These are phyloP conservation scores for Lumbricus terrestris DNA, from an alignment of 2,888 invertebrate species.

Conservation along the genomic window DNA sequence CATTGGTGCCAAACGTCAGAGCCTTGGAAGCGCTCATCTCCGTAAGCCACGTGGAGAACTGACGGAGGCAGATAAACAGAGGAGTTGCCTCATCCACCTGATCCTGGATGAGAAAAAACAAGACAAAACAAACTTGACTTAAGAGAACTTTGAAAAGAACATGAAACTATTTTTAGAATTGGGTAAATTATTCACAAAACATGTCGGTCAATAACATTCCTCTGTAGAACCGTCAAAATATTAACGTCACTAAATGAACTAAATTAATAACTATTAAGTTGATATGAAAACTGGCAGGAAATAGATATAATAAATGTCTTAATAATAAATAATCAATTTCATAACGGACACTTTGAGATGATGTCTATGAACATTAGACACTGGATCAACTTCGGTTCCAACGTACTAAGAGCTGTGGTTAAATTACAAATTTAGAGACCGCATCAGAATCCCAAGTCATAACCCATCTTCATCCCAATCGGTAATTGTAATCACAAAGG, in stretches of 20 bases:
- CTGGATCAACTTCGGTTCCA: neutral
- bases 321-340: neutral
- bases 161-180: neutral
- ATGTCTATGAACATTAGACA: neutral
- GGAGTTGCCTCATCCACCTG: constrained; percentile 56
- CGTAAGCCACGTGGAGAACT: constrained; percentile 66
- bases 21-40: constrained; percentile 42
- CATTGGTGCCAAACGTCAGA: constrained; percentile 12
- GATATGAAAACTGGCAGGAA: neutral
- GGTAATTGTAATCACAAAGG: neutral
- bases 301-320: neutral
- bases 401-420: too few species aligned
- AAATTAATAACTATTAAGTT: neutral
- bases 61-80: constrained; percentile 51
- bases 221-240: neutral
- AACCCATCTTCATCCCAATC: neutral
- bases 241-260: neutral
- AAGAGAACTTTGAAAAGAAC: neutral
- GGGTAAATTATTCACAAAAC: neutral
- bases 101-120: constrained; percentile 40
- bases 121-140: neutral
- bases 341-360: neutral
- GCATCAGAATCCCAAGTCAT: neutral
- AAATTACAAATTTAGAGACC: too few species aligned
- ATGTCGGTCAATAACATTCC: neutral